Evolutionary conservation across 2,797 vertebrate species (phyloP), one percentile per base, ranked within the genome.

Genomic region (Myripristis jacobus): DNA sequence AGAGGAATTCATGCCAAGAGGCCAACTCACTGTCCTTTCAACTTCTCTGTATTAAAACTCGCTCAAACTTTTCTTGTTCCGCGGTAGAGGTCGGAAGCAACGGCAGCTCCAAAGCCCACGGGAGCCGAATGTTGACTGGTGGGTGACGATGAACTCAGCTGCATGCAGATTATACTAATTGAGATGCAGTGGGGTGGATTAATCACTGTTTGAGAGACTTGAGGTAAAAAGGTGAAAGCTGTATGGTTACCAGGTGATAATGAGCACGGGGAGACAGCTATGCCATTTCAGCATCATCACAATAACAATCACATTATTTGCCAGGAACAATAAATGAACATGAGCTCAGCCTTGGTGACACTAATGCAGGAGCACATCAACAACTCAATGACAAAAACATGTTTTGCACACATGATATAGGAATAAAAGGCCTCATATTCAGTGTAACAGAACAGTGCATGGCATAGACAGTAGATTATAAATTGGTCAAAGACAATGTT

Each of bases 141-240:
- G 38, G 54, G 60, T 46, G 83, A 78, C 77, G 70, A 87, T 61
- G 58, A 66, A 61, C 69, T 56, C 59, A 38, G 6, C 25, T 73
- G 65, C 65, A 67, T 66, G 71, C 48, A 77, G 69, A 80, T 82
- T 68, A 70, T 6, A 51, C 55, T 79, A 79, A 87, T 74, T 79
- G 63, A 6, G 27, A 21, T 15, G 55, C 66, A 51, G 72, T 15
- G 60, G 48, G 58, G 51, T 19, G 63, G 58, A 77, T 82, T 81
- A 80, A 70, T 80, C 74, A 75, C 70, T 21, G 66, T 54, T 75
- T 69, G 47, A 50, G 63, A 76, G 63, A 61, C 55, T 12, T 3
- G 19, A 58, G 62, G 70, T 71, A 53, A 75, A 79, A 68, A 69
- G 50, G 56, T 80, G 70, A 66, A 56, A 7, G 61, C 66, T 43